Base-by-base conservation (phyloP, 53 echinoderm and acorn worm genomes). In the Mesocentrotus franciscanus region DNA sequence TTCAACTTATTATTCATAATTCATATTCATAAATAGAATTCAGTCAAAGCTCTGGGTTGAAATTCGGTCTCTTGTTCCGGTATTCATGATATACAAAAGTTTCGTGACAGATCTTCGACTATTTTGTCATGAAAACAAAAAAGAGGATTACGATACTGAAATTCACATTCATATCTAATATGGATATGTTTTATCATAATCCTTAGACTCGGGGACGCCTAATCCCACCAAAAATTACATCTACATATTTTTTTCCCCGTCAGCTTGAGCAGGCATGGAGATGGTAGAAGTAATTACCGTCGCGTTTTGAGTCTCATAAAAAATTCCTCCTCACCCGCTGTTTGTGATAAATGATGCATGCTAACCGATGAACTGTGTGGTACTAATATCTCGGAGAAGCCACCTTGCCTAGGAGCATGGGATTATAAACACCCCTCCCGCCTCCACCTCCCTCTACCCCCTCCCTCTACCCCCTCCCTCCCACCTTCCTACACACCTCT, bases 291-390 rank as follows among this genome's bases (percentile, higher is more conserved):
- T 14, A 90, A 60, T 90, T 27, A 90, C 29, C 29, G 29, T 15
- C 90, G 90, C 14, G 27, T 90, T 60, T 59, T 14, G 89, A 27
- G n/a, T 90, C 81, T 90, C 60, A 90, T 90, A 9, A 90, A 58
- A 58, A 27, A 58, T 90, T 60, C 90, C 17, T 30, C 90, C 60
- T 60, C 90, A 60, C 58, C 90, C 58, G 90, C 90, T 60, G 90
- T 90, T 90, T 60, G 60, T 30, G 90, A 60, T 90, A 90, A 90
- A 90, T 90, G 90, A 90, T 90, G 90, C 90, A 90, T 90, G 90
- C 12, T 60, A 90, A 58, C 58, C 60, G 90, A 13, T 60, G 58
- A 32, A 60, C 58, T 90, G 90, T 90, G n/a, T 27, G 60, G 33
- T 60, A n/a, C 49, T 60, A 60, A 90, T 90, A 90, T 29, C 90